A percentile compares a stretch with the other conserved stretches of the same genome.
Evolutionary conservation across 2,797 vertebrate species (phyloP).

Genomic region (Macropus fuliginosus): DNA sequence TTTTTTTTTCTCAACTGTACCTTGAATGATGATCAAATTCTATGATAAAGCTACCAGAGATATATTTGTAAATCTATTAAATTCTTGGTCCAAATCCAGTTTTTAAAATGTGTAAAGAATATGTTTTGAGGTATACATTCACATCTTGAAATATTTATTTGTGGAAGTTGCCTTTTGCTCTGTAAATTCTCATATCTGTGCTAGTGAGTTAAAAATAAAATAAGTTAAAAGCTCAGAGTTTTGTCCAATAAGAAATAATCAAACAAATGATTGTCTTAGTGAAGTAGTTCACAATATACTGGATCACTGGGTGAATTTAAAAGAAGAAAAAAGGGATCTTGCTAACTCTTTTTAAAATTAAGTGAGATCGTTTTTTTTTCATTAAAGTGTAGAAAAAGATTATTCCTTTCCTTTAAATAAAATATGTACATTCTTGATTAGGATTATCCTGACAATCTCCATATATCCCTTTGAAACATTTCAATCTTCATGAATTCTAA

Average conservation of each 20-base stretch:
- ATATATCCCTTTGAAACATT: slow-evolving; percentile 40
- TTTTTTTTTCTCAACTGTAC: background rate
- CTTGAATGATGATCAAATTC: background rate
- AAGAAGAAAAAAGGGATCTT: slow-evolving; percentile 29
- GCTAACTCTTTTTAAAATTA: slow-evolving; percentile 28
- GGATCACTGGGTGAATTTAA: background rate
- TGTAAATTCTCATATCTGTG: background rate
- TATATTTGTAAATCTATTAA: background rate
- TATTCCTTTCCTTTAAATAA: slow-evolving; percentile 10
- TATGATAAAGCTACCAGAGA: background rate
- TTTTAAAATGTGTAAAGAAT: background rate
- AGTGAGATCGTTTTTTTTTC: slow-evolving; percentile 33
- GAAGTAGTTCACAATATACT: background rate
- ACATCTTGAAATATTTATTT: background rate
- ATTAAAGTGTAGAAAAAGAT: background rate
- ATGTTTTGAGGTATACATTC: background rate
- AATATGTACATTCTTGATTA: background rate
- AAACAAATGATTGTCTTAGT: background rate
- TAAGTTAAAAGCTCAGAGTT: background rate
- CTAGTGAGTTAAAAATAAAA: background rate
- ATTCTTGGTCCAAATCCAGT: background rate
- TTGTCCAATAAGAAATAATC: background rate
- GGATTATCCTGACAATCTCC: slow-evolving; percentile 38
- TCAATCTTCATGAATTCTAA: slow-evolving; percentile 27
- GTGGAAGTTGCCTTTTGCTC: background rate